A percentile compares a stretch with the other conserved stretches of the same genome.
Evolutionary conservation across 2,797 vertebrate species (phyloP).

Genomic region (Sebastes matsubarae): DNA sequence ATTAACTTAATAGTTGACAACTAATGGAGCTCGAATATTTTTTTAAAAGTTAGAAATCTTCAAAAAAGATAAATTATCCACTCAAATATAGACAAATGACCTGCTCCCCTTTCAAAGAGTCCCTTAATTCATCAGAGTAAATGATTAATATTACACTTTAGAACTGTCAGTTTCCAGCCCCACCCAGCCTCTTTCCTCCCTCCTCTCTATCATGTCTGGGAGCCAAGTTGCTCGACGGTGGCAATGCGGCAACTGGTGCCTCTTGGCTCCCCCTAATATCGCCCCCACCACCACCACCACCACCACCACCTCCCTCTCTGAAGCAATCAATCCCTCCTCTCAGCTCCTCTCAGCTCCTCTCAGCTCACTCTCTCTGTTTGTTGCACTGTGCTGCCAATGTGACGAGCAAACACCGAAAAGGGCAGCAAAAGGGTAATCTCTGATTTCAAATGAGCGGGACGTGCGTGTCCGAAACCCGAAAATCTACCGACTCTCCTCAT

Average conservation of each 20-base stretch:
- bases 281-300: neutral
- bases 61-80: neutral
- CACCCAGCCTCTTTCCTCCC: neutral
- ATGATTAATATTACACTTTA: neutral
- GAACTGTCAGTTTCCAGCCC: neutral
- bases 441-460: neutral
- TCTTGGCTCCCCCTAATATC: conserved; percentile 2
- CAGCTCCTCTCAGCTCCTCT: conserved; percentile 38
- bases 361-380: conserved; percentile 19
- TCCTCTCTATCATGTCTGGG: neutral
- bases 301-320: neutral
- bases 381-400: conserved; percentile 16
- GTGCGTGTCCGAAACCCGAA: neutral
- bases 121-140: neutral
- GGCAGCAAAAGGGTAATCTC: neutral
- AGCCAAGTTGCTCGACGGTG: conserved; percentile 42
- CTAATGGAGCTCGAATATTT: too few species aligned
- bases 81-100: neutral
- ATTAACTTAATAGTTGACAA: too few species aligned
- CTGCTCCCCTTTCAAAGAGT: neutral
- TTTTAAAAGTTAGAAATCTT: too few species aligned
- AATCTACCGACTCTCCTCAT: neutral
- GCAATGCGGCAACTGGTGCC: conserved; percentile 75
- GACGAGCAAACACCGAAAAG: conserved; percentile 20
- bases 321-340: conserved; percentile 27